Evolutionary conservation across 2,888 invertebrate species (phyloP).

Genomic region (Habrosyne pyritoides): DNA sequence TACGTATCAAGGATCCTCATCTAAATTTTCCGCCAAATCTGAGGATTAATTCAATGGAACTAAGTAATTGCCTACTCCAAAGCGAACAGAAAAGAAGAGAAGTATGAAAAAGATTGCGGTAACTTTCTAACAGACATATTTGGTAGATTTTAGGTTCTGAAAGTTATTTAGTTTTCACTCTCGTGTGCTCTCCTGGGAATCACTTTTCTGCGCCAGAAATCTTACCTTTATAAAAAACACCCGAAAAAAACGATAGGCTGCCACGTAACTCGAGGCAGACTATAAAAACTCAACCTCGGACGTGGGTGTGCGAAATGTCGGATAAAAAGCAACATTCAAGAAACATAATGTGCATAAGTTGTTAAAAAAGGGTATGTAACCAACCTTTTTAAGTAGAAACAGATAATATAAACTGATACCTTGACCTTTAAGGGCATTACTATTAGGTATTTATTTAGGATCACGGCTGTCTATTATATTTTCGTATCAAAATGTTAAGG

Average conservation of each 20-base stretch:
- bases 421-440: background rate
- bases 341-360: slow-evolving; percentile 1
- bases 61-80: background rate
- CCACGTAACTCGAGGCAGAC: slow-evolving; percentile 3
- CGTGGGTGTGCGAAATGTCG: background rate
- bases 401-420: background rate
- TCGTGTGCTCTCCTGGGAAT: background rate
- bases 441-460: background rate
- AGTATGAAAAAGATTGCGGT: background rate
- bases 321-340: slow-evolving; percentile 1
- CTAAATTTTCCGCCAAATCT: background rate
- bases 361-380: slow-evolving; percentile 2
- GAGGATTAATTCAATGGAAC: slow-evolving; percentile 4
- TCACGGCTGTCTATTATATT: background rate
- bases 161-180: slow-evolving; percentile 1
- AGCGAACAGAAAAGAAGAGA: background rate
- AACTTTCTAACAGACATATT: background rate
- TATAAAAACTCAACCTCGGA: slow-evolving; percentile 5
- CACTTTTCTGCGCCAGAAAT: background rate
- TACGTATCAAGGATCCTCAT: background rate
- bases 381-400: background rate
- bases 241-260: background rate
- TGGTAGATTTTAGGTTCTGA: background rate
- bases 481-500: background rate
- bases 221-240: background rate